A percentile compares a stretch with the other conserved stretches of the same genome.
Conservation (phyloP, 2,797 vertebrate species). For the Neosilurus mollespiculum region DNA sequence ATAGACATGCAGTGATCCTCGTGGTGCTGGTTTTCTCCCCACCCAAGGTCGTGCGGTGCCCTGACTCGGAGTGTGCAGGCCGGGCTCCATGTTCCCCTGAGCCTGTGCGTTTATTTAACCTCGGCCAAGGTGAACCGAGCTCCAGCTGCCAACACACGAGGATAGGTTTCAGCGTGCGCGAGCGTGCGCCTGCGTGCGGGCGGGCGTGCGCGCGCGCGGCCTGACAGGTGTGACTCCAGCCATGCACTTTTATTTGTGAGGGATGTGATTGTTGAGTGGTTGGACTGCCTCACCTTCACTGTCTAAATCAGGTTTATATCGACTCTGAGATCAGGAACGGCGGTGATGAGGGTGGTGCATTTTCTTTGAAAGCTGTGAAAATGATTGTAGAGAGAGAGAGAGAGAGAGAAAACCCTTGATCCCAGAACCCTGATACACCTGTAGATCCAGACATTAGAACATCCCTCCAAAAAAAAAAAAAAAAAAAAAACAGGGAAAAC, state of each 20-base stretch:
- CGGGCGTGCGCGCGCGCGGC: not conserved
- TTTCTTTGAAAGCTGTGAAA: not conserved
- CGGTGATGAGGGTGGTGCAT: not conserved
- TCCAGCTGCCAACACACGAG: not conserved
- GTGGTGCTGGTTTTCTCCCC: slow-evolving; percentile 42
- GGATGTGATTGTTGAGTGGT: not conserved
- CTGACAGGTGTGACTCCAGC: not conserved
- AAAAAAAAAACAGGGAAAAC: too few species aligned
- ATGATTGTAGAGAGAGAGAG: not conserved
- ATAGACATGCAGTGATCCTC: slow-evolving; percentile 49
- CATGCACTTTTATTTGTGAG: not conserved
- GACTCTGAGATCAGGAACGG: not conserved
- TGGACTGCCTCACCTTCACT: not conserved
- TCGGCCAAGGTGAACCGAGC: slow-evolving; percentile 58
- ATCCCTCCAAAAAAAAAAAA: too few species aligned
- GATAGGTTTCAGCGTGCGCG: not conserved
- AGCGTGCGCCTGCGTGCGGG: not conserved
- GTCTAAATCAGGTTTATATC: not conserved
- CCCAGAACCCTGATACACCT: not conserved
- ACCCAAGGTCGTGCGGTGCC: slow-evolving; percentile 61
- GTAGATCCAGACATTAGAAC: not conserved
- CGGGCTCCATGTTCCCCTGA: slow-evolving; percentile 15
- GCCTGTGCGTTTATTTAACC: slow-evolving; percentile 51
- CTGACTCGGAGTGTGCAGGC: slow-evolving; percentile 41
- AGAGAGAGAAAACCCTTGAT: not conserved